Base-by-base conservation (phyloP, 2,113 vertebrate species). In the Romanogobio albipinnatus region DNA sequence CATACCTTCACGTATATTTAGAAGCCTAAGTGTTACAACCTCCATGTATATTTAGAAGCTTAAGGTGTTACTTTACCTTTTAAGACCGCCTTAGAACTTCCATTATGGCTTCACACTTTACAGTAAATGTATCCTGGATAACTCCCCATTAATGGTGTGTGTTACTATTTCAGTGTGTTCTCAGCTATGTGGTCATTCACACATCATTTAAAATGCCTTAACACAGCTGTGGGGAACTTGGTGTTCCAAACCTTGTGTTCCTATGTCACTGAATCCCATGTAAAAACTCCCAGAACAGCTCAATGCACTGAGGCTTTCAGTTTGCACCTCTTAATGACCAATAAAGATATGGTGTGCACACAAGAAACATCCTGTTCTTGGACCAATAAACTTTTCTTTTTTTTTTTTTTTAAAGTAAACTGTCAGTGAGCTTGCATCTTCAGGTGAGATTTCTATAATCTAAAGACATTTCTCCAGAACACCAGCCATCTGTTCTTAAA, bases 401-500 rank as follows among this genome's bases (percentile, higher is more conserved):
- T 61, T 22, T 19, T 5, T 24, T 59, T 10, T 61, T 24, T 17
- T 7, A 29, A 56, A 62, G 29, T 39, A 43, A 83, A n/a, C 73
- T 29, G 3, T 11, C 9, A 13, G 59, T 9, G 6, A 66, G 47
- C 26, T 62, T 89, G 83, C 85, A 91, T 89, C 85, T 91, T 88
- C 88, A 93, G 91, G 90, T 90, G 84, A 90, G 85, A 82, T 88
- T 88, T 88, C 82, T 78, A 84, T 92, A 87, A 91, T 91, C 88
- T 89, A 79, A 43, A 82, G 76, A 62, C 39, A 86, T 84, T 84
- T 77, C 84, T 90, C 86, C 39, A 79, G 17, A 85, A 85, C 83
- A 83, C 82, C 75, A 78, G 76, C 90, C 90, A 93, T 91, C 91
- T 93, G 91, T 87, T 87, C 77, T 61, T 82, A 77, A 86, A 70